Conservation (phyloP, 2,888 invertebrate species). For the Papilio demoleus region DNA sequence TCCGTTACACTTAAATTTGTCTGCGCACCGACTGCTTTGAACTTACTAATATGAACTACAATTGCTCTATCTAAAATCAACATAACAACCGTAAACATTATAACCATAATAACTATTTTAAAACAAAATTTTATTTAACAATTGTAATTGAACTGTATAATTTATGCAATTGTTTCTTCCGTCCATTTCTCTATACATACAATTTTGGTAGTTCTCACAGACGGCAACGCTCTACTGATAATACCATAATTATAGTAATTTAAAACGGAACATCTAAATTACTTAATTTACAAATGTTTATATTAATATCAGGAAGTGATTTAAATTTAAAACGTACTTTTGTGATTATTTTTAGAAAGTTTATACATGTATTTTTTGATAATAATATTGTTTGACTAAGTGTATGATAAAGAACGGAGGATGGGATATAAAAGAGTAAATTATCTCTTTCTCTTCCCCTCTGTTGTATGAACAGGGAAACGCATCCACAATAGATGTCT, state of each 20-base stretch:
- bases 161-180: slow-evolving; percentile 40
- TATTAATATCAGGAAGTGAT: slow-evolving; percentile 30
- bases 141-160: slow-evolving; percentile 36
- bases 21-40: too few relatives aligned
- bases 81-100: slow-evolving; percentile 14
- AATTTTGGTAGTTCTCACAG: slow-evolving; percentile 39
- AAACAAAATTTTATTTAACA: slow-evolving; percentile 34
- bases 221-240: slow-evolving; percentile 39
- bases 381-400: too few relatives aligned
- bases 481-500: too few relatives aligned
- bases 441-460: too few relatives aligned
- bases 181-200: slow-evolving; percentile 33
- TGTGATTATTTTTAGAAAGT: too few relatives aligned
- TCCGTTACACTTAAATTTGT: too few relatives aligned
- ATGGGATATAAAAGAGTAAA: too few relatives aligned
- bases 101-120: slow-evolving; percentile 36
- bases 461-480: too few relatives aligned
- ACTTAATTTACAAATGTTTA: slow-evolving; percentile 38
- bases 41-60: too few relatives aligned
- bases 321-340: slow-evolving; percentile 3
- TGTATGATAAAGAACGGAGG: too few relatives aligned
- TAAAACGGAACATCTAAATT: slow-evolving; percentile 36
- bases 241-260: slow-evolving; percentile 37
- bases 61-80: too few relatives aligned
- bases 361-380: too few relatives aligned